Percentiles rank a stretch among this genome's conserved stretches.
These are phyloP conservation scores for Tapera naevia DNA, from an alignment of 2,797 vertebrate genomes.

Conservation along the genomic window DNA sequence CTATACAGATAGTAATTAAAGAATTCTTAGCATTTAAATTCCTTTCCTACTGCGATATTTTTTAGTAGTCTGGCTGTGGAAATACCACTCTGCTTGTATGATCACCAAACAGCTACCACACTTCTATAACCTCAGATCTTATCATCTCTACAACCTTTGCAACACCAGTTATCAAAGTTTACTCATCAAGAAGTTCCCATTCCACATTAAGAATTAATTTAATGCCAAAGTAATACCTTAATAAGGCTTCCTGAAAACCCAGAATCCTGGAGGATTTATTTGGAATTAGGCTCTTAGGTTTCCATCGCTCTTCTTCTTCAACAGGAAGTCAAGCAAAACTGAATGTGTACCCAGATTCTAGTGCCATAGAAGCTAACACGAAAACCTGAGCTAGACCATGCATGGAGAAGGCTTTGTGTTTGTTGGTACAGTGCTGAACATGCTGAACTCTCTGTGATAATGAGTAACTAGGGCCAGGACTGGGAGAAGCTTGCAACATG, in stretches of 20 bases:
- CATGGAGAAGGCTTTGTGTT: neutral
- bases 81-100: neutral
- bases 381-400: neutral
- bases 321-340: neutral
- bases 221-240: neutral
- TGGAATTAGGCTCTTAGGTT: neutral
- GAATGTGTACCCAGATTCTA: neutral
- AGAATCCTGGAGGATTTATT: neutral
- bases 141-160: neutral
- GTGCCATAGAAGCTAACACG: neutral
- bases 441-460: neutral
- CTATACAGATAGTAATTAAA: neutral
- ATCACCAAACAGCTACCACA: neutral
- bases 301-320: neutral
- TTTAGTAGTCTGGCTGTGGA: neutral
- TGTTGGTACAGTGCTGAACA: neutral
- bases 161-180: neutral
- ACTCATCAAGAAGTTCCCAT: neutral
- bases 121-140: constrained; percentile 34
- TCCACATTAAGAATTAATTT: neutral
- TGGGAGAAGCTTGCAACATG: neutral
- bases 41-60: neutral
- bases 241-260: neutral
- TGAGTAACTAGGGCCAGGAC: neutral
- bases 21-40: neutral